Evolutionary conservation across 2,797 vertebrate species (phyloP).

Genomic region (Buphagus erythrorhynchus): DNA sequence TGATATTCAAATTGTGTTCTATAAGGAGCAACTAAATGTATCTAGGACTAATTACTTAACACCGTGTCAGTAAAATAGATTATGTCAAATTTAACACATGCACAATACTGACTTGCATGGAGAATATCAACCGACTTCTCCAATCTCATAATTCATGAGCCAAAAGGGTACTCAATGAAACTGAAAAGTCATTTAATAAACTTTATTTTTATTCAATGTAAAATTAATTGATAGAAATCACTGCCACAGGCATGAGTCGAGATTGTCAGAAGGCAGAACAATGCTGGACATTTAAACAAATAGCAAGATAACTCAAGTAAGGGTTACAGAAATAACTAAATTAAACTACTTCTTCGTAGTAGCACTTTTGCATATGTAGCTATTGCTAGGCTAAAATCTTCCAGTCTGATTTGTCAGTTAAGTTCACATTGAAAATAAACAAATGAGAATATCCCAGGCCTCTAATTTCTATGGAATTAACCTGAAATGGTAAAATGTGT

Average conservation of each 20-base stretch:
- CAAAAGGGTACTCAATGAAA: background rate
- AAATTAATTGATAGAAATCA: background rate
- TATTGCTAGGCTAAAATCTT: background rate
- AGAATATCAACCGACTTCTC: background rate
- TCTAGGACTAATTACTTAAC: background rate
- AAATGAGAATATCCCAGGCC: background rate
- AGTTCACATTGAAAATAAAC: slow-evolving; percentile 31
- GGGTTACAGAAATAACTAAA: background rate
- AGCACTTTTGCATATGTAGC: background rate
- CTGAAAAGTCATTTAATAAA: background rate
- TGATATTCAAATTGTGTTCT: background rate
- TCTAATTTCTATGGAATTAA: background rate
- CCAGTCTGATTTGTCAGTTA: background rate
- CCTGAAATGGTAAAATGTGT: slow-evolving; percentile 15
- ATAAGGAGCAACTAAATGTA: background rate
- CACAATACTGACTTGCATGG: background rate
- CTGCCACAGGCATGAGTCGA: background rate
- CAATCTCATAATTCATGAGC: background rate
- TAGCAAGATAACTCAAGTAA: background rate
- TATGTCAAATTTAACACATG: background rate
- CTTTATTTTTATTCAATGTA: background rate
- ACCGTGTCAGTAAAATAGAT: background rate
- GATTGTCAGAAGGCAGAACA: background rate
- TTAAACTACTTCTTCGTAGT: background rate
- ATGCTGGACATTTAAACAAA: background rate